Percentiles rank a stretch among this genome's conserved stretches.
Conservation (phyloP, 2,888 invertebrate species). For the Tinea pellionella region DNA sequence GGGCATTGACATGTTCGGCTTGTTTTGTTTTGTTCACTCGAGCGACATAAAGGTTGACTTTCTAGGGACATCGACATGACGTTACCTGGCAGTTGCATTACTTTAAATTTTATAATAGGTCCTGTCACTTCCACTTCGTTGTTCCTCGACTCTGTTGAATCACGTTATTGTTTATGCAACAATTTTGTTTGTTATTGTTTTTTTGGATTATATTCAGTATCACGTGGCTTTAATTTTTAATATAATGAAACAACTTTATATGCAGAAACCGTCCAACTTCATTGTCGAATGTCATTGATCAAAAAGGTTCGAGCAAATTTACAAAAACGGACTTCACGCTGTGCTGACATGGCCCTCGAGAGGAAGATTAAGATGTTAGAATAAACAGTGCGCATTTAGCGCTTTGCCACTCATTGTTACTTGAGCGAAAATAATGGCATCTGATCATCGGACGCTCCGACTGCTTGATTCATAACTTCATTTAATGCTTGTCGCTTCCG, state of each 20-base stretch:
- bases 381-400: constrained; percentile 33
- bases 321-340: constrained; percentile 46
- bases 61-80: constrained; percentile 60
- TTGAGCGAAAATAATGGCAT: constrained; percentile 41
- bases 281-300: constrained; percentile 5
- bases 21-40: constrained; percentile 61
- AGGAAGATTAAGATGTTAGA: constrained; percentile 60
- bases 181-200: constrained; percentile 23
- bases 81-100: constrained; percentile 38
- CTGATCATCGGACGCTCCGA: constrained; percentile 49
- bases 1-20: constrained; percentile 66
- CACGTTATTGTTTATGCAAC: constrained; percentile 17
- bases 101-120: constrained; percentile 42
- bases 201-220: background rate
- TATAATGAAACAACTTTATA: background rate
- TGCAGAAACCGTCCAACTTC: background rate
- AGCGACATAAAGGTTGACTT: constrained; percentile 60
- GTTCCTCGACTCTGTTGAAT: constrained; percentile 23
- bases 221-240: background rate
- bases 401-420: constrained; percentile 46
- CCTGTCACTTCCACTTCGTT: constrained; percentile 44
- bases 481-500: constrained; percentile 61
- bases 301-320: constrained; percentile 9
- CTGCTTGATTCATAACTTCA: constrained; percentile 43
- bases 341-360: constrained; percentile 53